Percentiles rank a stretch among this genome's conserved stretches.
These are phyloP conservation scores for Standfussiana lucernea DNA, from an alignment of 2,888 invertebrate genomes.

Conservation along the genomic window DNA sequence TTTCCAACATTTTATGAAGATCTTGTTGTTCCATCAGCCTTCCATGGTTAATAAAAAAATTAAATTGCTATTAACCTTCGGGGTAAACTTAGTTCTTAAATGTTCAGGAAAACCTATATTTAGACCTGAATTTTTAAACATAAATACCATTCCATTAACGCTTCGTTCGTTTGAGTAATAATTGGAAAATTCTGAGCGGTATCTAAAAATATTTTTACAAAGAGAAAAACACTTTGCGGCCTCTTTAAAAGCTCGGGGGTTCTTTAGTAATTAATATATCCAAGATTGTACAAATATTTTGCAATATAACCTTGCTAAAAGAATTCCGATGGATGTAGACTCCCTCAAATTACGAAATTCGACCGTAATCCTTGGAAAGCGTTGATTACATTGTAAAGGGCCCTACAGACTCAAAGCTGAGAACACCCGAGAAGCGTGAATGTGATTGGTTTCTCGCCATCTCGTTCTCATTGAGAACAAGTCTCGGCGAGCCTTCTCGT, in stretches of 20 bases:
- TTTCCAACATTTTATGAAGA: slow-evolving; percentile 36
- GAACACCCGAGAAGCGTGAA: too few species aligned
- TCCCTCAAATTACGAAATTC: slow-evolving; percentile 25
- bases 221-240: not conserved
- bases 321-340: not conserved
- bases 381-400: slow-evolving; percentile 53
- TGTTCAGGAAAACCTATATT: slow-evolving; percentile 46
- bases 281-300: not conserved
- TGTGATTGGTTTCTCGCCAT: too few species aligned
- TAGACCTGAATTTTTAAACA: not conserved
- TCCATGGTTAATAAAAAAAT: slow-evolving; percentile 53
- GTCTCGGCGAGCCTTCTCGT: too few species aligned
- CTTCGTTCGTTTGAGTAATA: not conserved
- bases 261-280: slow-evolving; percentile 1
- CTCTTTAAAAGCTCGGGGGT: not conserved
- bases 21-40: slow-evolving; percentile 28
- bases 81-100: slow-evolving; percentile 27
- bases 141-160: not conserved
- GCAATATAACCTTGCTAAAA: not conserved
- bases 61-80: slow-evolving; percentile 44
- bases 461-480: too few species aligned
- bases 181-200: not conserved
- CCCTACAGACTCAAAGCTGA: too few species aligned
- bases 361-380: slow-evolving; percentile 22
- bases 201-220: not conserved